phyloP scores from a whole-genome alignment of 2,797 vertebrate genomes.

The Antrozous pallidus region DNA sequence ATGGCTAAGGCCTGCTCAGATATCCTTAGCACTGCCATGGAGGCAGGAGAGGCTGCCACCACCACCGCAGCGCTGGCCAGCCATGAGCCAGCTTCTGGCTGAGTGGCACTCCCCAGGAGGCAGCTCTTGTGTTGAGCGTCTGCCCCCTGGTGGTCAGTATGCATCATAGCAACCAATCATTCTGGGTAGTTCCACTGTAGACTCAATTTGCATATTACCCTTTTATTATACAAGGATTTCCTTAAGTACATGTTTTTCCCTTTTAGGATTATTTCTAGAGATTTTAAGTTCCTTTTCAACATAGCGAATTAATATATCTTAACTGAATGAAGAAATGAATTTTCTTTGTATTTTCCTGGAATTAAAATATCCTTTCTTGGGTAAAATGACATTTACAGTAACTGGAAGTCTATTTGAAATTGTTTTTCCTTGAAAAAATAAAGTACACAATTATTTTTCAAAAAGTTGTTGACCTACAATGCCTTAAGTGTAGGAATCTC shows the following conservation, averaged over 20 bases:
- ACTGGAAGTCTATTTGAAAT: not conserved
- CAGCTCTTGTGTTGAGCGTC: no score
- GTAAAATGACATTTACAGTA: not conserved
- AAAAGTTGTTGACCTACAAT: not conserved
- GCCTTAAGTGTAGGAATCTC: not conserved
- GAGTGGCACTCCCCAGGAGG: no score
- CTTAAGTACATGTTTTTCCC: not conserved
- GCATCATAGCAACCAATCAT: no score
- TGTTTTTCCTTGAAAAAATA: not conserved
- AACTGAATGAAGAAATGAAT: not conserved
- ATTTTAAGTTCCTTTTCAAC: not conserved
- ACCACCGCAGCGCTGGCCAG: no score
- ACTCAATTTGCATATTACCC: no score
- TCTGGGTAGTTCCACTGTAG: no score
- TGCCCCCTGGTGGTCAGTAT: no score
- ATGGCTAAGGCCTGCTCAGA: no score
- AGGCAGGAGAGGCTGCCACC: no score
- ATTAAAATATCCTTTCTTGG: not conserved
- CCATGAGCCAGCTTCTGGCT: no score
- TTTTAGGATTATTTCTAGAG: not conserved
- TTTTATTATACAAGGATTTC: not conserved
- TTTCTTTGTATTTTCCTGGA: not conserved
- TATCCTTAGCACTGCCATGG: no score
- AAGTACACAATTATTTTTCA: not conserved
- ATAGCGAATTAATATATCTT: not conserved